These are phyloP conservation scores for Anisognathus igniventris DNA, from an alignment of 2,797 vertebrate genomes.

Conservation along the genomic window DNA sequence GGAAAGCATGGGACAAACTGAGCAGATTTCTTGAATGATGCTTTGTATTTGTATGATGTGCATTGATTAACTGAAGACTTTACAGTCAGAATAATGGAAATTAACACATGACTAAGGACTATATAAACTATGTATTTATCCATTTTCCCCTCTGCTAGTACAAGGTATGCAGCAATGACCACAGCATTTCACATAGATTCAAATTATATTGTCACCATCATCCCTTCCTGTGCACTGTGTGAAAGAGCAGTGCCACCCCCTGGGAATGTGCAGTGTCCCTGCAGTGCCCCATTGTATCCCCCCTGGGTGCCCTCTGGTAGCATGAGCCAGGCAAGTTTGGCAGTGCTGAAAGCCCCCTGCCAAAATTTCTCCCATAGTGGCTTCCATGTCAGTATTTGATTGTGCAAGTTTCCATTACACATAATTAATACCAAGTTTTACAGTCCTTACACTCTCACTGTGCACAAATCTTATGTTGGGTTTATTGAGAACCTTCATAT, in stretches of 20 bases:
- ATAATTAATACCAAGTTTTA: neutral
- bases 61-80: neutral
- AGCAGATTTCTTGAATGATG: neutral
- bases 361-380: neutral
- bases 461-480: neutral
- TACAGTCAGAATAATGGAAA: neutral
- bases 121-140: neutral
- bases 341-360: neutral
- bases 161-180: neutral
- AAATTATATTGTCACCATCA: neutral
- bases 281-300: accelerated
- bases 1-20: neutral
- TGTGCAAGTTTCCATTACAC: neutral
- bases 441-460: neutral
- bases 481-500: neutral
- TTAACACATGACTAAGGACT: neutral
- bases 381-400: neutral
- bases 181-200: neutral
- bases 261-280: neutral
- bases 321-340: neutral
- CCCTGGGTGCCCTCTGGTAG: neutral
- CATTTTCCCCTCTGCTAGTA: neutral
- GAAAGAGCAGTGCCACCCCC: neutral
- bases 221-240: neutral
- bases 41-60: neutral